phyloP scores from a whole-genome alignment of 2,113 vertebrate species.

The Leucopternis melanops region DNA sequence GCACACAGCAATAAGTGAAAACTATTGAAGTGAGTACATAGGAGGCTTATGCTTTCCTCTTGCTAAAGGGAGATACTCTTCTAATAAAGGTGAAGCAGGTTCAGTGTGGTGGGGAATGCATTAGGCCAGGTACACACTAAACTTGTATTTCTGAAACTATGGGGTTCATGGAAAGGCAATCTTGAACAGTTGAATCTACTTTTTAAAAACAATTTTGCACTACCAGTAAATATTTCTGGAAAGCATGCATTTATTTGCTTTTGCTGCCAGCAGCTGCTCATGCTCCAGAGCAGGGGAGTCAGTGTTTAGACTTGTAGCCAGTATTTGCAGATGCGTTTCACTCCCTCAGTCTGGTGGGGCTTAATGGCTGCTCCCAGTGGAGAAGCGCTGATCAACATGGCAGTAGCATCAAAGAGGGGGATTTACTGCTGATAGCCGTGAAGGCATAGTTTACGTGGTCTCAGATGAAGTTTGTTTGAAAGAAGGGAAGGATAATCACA shows the following conservation, averaged over 20 bases:
- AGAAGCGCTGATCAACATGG: not conserved
- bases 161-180: not conserved
- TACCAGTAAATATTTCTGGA: not conserved
- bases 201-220: not conserved
- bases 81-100: not conserved
- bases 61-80: not conserved
- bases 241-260: not conserved
- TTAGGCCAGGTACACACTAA: not conserved
- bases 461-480: not conserved
- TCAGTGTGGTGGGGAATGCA: not conserved
- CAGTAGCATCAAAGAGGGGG: not conserved
- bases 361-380: not conserved
- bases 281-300: not conserved
- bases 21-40: not conserved
- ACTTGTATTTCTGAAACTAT: not conserved
- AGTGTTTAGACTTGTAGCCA: not conserved
- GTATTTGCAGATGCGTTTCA: not conserved
- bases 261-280: not conserved
- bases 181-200: not conserved
- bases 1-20: not conserved
- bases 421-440: not conserved
- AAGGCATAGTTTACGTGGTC: not conserved
- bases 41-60: not conserved
- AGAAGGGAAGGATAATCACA: not conserved
- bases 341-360: not conserved